A percentile compares a stretch with the other conserved stretches of the same genome.
phyloP scores from a whole-genome alignment of 1,140 invertebrate species.

The Samia ricini region DNA sequence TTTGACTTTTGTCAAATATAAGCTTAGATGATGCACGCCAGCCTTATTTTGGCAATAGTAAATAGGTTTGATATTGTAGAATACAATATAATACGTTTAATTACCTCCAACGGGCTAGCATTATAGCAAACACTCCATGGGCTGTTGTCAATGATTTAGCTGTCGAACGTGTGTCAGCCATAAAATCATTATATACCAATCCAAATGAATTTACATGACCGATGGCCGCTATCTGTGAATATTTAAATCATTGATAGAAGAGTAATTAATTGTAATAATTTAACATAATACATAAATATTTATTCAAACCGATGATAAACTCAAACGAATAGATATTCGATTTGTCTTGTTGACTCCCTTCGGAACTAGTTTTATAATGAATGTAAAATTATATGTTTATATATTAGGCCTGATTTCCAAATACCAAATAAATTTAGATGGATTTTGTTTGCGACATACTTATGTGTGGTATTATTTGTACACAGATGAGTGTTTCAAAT shows the following conservation, averaged over 20 bases:
- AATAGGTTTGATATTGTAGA: too few relatives aligned
- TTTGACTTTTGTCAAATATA: too few relatives aligned
- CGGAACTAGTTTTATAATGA: neutral
- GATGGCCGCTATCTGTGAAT: slow-evolving; percentile 73
- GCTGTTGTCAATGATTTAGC: slow-evolving; percentile 79
- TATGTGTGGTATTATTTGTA: neutral
- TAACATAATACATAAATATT: neutral
- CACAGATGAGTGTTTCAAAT: too few relatives aligned
- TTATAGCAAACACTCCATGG: slow-evolving; percentile 59
- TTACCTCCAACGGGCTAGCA: slow-evolving; percentile 67
- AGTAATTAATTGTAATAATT: neutral
- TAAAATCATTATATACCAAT: slow-evolving; percentile 81
- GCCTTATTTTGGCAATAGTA: neutral
- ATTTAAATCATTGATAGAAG: neutral
- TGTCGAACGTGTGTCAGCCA: slow-evolving; percentile 77
- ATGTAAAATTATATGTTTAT: neutral
- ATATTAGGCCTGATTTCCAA: neutral
- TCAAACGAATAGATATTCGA: neutral
- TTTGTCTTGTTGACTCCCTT: neutral
- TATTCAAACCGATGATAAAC: neutral
- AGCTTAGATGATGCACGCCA: too few relatives aligned
- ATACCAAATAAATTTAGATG: neutral
- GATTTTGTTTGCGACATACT: neutral
- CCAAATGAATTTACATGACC: slow-evolving; percentile 81
- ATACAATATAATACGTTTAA: neutral